Evolutionary conservation across 2,797 vertebrate species (phyloP), one percentile per base, ranked within the genome.

Genomic region (Phataginus tetradactyla): DNA sequence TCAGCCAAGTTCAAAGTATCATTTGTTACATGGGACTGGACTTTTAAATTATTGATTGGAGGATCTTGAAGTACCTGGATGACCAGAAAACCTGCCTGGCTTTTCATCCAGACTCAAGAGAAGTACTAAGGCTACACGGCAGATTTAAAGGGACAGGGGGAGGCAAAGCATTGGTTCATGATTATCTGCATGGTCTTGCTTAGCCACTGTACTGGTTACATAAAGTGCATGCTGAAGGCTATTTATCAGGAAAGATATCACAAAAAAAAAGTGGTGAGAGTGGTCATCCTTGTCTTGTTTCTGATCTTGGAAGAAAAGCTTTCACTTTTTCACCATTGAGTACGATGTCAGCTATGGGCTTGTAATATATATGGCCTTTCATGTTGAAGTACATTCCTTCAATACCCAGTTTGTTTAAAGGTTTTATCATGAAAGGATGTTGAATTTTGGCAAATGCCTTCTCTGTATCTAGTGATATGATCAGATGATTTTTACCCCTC

Each of bases 21-120:
- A 37, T 20, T 27, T 63, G 29, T 53, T 80, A 66, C 61, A 34
- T 29, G 63, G 32, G 6, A 42, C 87, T 64, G 37, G 64, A 55
- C 25, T 93, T 90, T 59, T 77, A 49, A 71, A 71, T 92, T 89
- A 90, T 59, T 81, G 80, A 72, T 66, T 25, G 49, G 64, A 96
- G n/a, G 21, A 55, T 18, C 15, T 95, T 61, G 14, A 57, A 39
- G 74, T 68, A 53, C 29, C 17, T 18, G 37, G 69, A 37, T 84
- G 34, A 74, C 80, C 68, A 90, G 80, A 80, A 96, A 71, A 71
- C 32, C 34, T 49, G 57, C 79, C 51, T 93, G 61, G 71, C 39
- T 88, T 96, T 74, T 91, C 71, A 83, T 39, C 57, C 34, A 55
- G 59, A 61, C 34, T 32, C 45, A 83, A 68, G 61, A 95, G 75